A percentile compares a stretch with the other conserved stretches of the same genome.
Evolutionary conservation across 53 echinoderm and acorn worm genomes (phyloP).

Genomic region (Crossaster papposus): DNA sequence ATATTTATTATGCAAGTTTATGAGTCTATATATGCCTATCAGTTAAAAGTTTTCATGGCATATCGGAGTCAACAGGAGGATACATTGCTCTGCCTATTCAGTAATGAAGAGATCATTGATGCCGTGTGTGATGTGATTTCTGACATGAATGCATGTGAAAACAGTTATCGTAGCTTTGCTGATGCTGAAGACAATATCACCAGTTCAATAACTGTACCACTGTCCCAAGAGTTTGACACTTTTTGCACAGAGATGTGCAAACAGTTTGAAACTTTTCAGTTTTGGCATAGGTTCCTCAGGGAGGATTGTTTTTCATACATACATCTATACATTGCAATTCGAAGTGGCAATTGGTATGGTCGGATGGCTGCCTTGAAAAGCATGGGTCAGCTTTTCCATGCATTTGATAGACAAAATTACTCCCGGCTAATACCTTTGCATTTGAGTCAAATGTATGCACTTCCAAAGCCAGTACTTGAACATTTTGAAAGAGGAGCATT

Average conservation of each 20-base stretch:
- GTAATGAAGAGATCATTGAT: slow-evolving; percentile 45
- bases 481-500: slow-evolving; percentile 44
- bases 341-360: slow-evolving; percentile 57
- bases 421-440: slow-evolving; percentile 26
- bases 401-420: slow-evolving; percentile 51
- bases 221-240: background rate
- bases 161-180: background rate
- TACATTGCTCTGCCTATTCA: background rate
- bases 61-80: background rate
- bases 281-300: slow-evolving; percentile 36
- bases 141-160: too few relatives aligned
- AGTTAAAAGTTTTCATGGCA: slow-evolving; percentile 18
- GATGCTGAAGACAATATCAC: background rate
- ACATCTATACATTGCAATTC: slow-evolving; percentile 55
- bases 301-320: slow-evolving; percentile 35
- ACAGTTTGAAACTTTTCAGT: slow-evolving; percentile 14
- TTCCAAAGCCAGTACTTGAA: slow-evolving; percentile 10
- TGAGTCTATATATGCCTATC: slow-evolving; percentile 51
- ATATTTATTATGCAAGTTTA: slow-evolving; percentile 57
- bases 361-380: slow-evolving; percentile 42
- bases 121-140: background rate
- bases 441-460: slow-evolving; percentile 39
- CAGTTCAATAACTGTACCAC: background rate
- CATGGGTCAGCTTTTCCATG: slow-evolving; percentile 51
- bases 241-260: background rate